phyloP scores from a whole-genome alignment of 2,113 vertebrate species.

The Furnarius figulus region DNA sequence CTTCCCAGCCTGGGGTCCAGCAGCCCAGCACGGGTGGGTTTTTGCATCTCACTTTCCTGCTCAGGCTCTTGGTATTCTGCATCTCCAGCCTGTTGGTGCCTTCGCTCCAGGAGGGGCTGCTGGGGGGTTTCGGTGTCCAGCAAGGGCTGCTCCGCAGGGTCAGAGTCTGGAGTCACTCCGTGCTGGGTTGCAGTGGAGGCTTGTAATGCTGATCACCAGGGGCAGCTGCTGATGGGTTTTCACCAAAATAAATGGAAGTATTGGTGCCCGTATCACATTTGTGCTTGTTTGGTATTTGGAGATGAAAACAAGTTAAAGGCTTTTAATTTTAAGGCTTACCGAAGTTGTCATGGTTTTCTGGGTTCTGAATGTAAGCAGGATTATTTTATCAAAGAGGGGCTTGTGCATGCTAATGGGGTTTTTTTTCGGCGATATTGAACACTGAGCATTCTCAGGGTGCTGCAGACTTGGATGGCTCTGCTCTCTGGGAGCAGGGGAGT shows the following conservation, averaged over 20 bases:
- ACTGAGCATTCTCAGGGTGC: background rate
- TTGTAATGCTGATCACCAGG: background rate
- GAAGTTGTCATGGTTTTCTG: background rate
- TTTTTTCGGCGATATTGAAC: background rate
- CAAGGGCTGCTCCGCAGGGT: background rate
- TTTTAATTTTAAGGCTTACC: background rate
- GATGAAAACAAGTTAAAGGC: background rate
- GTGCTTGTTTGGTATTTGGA: background rate
- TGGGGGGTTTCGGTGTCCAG: fast-evolving
- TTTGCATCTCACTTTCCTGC: background rate
- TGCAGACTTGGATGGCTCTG: background rate
- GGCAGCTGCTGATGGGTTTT: background rate
- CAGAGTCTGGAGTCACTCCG: background rate
- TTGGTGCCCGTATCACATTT: background rate
- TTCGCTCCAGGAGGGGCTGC: background rate
- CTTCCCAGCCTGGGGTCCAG: background rate
- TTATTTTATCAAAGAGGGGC: background rate
- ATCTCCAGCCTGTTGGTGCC: background rate
- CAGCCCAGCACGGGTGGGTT: background rate
- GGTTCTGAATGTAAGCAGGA: background rate
- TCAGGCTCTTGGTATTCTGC: background rate
- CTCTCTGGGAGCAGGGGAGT: background rate
- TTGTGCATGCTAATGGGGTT: background rate
- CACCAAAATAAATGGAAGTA: background rate
- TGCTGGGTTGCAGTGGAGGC: background rate